These are phyloP conservation scores for Periophthalmus magnuspinnatus DNA, from an alignment of 2,797 vertebrate species.

Conservation along the genomic window DNA sequence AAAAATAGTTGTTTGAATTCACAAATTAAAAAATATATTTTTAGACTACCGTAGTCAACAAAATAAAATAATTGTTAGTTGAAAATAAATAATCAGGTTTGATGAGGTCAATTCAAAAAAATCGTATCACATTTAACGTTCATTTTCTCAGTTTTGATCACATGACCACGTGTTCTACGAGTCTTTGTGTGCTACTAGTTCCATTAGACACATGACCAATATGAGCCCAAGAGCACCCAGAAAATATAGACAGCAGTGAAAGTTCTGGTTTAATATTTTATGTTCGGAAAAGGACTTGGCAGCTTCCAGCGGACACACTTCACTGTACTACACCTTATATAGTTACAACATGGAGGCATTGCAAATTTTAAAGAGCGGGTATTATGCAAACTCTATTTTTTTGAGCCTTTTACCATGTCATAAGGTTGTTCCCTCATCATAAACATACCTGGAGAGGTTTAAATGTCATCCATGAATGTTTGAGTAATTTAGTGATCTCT, in stretches of 20 bases:
- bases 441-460: no score
- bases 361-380: background rate
- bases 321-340: background rate
- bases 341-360: background rate
- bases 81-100: background rate
- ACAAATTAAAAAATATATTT: no score
- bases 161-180: background rate
- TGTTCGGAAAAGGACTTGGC: conserved; percentile 3
- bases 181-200: background rate
- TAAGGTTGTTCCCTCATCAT: no score
- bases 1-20: no score
- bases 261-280: conserved; percentile 15
- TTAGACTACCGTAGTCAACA: no score
- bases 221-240: background rate
- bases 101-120: background rate
- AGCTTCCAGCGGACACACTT: background rate
- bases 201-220: background rate
- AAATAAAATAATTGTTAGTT: no score
- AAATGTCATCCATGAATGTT: no score
- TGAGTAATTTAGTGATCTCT: no score
- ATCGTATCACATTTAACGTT: background rate
- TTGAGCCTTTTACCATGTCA: no score
- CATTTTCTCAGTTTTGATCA: background rate
- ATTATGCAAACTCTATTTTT: no score
- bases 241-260: conserved; percentile 9